Conservation (phyloP, 1,140 invertebrate genomes). For the Neelides sp. region DNA sequence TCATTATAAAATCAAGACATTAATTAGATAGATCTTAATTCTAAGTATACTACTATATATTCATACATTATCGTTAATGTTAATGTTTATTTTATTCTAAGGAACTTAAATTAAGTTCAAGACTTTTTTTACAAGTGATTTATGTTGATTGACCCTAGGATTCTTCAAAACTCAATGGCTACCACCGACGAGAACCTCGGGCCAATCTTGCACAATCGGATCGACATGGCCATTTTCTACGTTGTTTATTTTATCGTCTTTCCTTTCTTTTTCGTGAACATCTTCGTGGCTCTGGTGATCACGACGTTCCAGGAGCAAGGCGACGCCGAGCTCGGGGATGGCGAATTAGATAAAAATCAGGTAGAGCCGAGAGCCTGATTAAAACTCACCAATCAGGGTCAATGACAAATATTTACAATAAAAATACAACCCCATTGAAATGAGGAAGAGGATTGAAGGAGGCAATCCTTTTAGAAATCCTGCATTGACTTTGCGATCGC, state of each 20-base stretch:
- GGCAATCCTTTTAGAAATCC: slow-evolving; percentile 69
- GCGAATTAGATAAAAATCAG: slow-evolving; percentile 99
- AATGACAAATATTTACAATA: no score
- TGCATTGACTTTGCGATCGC: slow-evolving; percentile 99
- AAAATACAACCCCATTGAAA: no score
- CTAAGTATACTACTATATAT: no score
- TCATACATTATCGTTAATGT: no score
- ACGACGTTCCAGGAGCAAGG: slow-evolving; percentile 99
- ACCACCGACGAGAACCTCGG: slow-evolving; percentile 91
- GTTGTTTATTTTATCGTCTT: slow-evolving; percentile 99
- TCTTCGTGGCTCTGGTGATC: slow-evolving; percentile 99
- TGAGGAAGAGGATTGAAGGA: neutral
- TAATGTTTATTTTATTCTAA: no score
- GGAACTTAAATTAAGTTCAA: no score
- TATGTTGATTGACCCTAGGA: slow-evolving; percentile 46
- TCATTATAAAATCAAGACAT: no score
- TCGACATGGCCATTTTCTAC: slow-evolving; percentile 99
- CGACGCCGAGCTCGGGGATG: slow-evolving; percentile 95
- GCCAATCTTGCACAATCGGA: slow-evolving; percentile 93
- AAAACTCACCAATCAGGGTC: no score
- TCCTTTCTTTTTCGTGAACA: slow-evolving; percentile 99
- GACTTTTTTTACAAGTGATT: no score
- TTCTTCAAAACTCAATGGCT: slow-evolving; percentile 97
- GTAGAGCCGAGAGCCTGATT: no score
- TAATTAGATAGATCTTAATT: no score